Evolutionary conservation across 2,797 vertebrate genomes (phyloP), one percentile per base, ranked within the genome.

Genomic region (Hypotaenidia okinawae): DNA sequence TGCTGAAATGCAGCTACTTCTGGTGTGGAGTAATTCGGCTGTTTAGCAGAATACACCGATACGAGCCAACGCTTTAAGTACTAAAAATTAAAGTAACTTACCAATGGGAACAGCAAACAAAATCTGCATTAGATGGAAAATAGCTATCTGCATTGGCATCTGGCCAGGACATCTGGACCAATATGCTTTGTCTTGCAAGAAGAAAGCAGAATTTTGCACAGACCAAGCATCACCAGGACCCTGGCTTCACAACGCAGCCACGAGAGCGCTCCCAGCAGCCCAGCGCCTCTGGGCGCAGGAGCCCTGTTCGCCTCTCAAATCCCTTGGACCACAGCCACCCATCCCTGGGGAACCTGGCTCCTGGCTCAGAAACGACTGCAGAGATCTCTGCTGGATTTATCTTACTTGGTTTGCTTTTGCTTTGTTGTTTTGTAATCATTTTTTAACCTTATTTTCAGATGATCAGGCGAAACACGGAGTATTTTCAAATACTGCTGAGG

Each of bases 161-260:
- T 5, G 45, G 82, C 58, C 91, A 84, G 59, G 58, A 84, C 89
- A 93, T 49, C 89, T 84, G 87, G 64, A 55, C 76, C 77, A 47
- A 22, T 4, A 33, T 6, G 17, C 70, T 64, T 68, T 8, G 11
- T 58, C 54, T 68, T 33, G 41, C 64, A 64, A 55, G 58, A 83
- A 51, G 17, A 32, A 68, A 66, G 61, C 41, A 47, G 91, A 28
- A 75, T 49, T 51, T 43, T 30, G 54, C 10, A 69, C 1, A 5
- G 61, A 21, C 43, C 12, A 13, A 51, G 41, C 1, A 0, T 18
- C 16, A 4, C 52, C 81, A 58, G 70, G 37, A 79, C 30, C 27
- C 41, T 2, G 8, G 64, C 58, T 89, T 33, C 0, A 2, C 54
- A n/a, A 47, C 13, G 1, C 18, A 24, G 57, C 67, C 24, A 0